phyloP scores from a whole-genome alignment of 2,113 vertebrate genomes.

The Sander lucioperca region DNA sequence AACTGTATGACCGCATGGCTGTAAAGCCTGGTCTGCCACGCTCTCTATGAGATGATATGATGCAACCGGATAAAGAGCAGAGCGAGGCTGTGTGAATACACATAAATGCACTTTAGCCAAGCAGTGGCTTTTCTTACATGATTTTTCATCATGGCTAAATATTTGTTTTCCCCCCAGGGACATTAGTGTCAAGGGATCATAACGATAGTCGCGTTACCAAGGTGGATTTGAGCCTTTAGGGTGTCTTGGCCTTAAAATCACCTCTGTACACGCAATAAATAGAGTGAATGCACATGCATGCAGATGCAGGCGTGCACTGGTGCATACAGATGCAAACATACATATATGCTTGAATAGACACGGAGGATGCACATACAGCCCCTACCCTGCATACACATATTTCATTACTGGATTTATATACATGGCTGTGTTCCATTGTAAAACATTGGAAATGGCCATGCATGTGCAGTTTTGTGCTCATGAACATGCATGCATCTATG shows the following conservation, averaged over 20 bases:
- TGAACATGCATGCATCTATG: neutral
- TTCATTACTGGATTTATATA: conserved; percentile 7
- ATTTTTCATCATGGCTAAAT: conserved; percentile 74
- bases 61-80: conserved; percentile 76
- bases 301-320: conserved; percentile 20
- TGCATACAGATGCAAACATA: conserved; percentile 32
- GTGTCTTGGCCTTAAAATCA: conserved; percentile 63
- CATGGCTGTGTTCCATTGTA: neutral
- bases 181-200: conserved; percentile 54
- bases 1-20: conserved; percentile 68
- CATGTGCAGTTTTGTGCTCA: neutral
- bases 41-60: conserved; percentile 74
- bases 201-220: conserved; percentile 47
- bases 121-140: conserved; percentile 64
- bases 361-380: conserved; percentile 15
- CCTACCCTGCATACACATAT: conserved; percentile 4
- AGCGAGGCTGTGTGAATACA: conserved; percentile 60
- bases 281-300: conserved; percentile 37
- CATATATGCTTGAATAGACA: conserved; percentile 28
- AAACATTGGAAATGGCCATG: neutral
- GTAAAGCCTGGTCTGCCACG: conserved; percentile 59
- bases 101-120: conserved; percentile 73
- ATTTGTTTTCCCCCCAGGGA: conserved; percentile 67
- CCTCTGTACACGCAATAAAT: conserved; percentile 34
- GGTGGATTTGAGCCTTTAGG: conserved; percentile 58